phyloP scores from a whole-genome alignment of 35 echinoderm and acorn worm species.

The Ophioderma brevispina region DNA sequence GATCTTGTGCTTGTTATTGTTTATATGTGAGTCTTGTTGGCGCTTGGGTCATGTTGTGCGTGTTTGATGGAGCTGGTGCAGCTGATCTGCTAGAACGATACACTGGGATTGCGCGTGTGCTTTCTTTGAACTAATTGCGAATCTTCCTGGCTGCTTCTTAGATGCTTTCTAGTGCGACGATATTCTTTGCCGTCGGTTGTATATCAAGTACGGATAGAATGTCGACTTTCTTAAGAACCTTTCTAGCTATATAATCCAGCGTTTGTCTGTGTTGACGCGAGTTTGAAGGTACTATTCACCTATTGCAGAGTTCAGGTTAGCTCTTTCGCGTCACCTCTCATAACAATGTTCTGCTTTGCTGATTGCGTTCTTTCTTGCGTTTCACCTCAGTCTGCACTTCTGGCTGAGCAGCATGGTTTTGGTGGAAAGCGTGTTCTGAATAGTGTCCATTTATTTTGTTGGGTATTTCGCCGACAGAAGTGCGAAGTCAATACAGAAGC shows the following conservation, averaged over 20 bases:
- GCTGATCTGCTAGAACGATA: too few species aligned
- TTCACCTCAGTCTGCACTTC: neutral
- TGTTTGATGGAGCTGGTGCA: too few species aligned
- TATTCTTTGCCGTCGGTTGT: constrained; percentile 27
- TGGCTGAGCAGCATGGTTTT: neutral
- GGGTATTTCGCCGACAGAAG: constrained; percentile 57
- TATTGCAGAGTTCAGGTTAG: constrained; percentile 16
- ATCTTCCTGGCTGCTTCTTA: constrained; percentile 2
- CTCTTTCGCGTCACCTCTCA: constrained; percentile 37
- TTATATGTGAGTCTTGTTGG: too few species aligned
- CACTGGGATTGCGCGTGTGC: too few species aligned
- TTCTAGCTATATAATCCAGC: too few species aligned
- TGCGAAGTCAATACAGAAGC: constrained; percentile 33
- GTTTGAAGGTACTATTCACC: constrained; percentile 41
- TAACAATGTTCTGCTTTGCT: constrained; percentile 33
- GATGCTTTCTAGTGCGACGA: constrained; percentile 28
- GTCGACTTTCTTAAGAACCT: constrained; percentile 31
- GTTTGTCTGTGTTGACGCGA: neutral
- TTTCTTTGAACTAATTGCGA: too few species aligned
- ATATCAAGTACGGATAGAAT: constrained; percentile 38
- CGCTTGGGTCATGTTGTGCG: too few species aligned
- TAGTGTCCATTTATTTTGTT: neutral
- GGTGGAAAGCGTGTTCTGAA: constrained; percentile 30
- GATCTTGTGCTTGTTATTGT: too few species aligned
- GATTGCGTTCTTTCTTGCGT: constrained; percentile 34